Base-by-base conservation (phyloP, 2,888 invertebrate species). In the Oscheius onirici region DNA sequence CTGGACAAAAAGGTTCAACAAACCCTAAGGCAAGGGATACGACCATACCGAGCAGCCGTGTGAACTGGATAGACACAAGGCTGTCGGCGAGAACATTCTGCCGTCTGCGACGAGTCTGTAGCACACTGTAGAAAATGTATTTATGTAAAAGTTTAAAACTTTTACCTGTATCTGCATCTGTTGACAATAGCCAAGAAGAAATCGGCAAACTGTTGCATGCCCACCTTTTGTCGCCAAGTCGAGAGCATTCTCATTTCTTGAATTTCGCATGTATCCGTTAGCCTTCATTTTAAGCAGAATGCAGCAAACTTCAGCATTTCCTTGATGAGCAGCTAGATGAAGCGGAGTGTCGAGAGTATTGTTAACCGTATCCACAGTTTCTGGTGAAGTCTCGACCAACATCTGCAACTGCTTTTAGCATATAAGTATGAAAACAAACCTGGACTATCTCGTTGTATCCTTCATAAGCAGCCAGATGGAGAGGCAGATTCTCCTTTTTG, bases 181-280 rank as follows among this genome's bases (percentile, higher is more conserved):
- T 6, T 85, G 85, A 24, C 77, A 80, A 44, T 75, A 60, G 44
- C 54, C 46, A 28, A 83, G 57, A 17, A 85, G 73, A 10, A 81
- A 52, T 17, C 74, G 70, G 69, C 81, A 82, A 8, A 84, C 81
- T 15, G 70, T 71, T 3, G 73, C 74, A 65, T 79, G 80, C 8
- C 84, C 84, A 17, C 89, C 90, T 89, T 95, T 94, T 66, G 95
- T 94, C 10, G 97, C 96, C 74, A 97, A 91, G 89, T 97, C 97
- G 85, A 97, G 90, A 0, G 96, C 93, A 43, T 95, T 94, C 89
- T 96, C 96, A 67, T 94, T 93, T 26, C 84, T 78, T 1, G 84
- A 85, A 58, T 86, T 86, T n/a, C 83, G 69, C 13, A 81, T 69
- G 54, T 75, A 73, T 20, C 83, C 81, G 66, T 85, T 80, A 0